These are phyloP conservation scores for Dendroctonus ponderosae DNA, from an alignment of 1,140 invertebrate genomes.

Conservation along the genomic window DNA sequence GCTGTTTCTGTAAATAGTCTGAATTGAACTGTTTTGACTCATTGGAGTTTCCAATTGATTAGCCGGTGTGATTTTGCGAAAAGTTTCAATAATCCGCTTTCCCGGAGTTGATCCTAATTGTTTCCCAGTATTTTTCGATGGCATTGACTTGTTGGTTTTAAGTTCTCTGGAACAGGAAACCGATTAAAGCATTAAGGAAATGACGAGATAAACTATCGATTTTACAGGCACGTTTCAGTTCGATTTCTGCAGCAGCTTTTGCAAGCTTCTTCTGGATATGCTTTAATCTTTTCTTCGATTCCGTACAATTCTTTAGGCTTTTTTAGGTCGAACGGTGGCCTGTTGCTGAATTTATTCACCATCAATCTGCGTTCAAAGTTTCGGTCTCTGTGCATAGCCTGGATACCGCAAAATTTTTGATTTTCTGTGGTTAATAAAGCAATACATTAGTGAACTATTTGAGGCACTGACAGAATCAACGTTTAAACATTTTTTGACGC, in stretches of 20 bases:
- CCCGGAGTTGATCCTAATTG: no score
- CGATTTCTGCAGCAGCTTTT: constrained; percentile 25
- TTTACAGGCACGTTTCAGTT: not conserved
- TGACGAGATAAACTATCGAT: not conserved
- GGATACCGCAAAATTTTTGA: not conserved
- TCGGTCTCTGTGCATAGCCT: constrained; percentile 27
- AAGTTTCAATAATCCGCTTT: not conserved
- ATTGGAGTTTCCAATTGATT: constrained; percentile 1
- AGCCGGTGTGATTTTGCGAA: not conserved
- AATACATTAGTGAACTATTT: no score
- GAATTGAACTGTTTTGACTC: constrained; percentile 27
- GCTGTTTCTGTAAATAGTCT: constrained; percentile 32
- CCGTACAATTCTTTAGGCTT: constrained; percentile 13
- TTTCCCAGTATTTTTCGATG: not conserved
- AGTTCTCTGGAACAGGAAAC: not conserved
- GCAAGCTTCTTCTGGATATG: constrained; percentile 18
- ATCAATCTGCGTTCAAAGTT: constrained; percentile 30
- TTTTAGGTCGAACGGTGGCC: constrained; percentile 34
- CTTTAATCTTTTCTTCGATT: constrained; percentile 20
- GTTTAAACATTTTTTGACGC: no score
- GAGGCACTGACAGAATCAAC: no score
- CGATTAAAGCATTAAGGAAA: not conserved
- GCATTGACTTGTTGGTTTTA: not conserved
- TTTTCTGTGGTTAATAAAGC: no score
- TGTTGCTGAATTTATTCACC: constrained; percentile 33